These are phyloP conservation scores for Zosterops lateralis DNA, from an alignment of 2,113 vertebrate genomes.

Conservation along the genomic window DNA sequence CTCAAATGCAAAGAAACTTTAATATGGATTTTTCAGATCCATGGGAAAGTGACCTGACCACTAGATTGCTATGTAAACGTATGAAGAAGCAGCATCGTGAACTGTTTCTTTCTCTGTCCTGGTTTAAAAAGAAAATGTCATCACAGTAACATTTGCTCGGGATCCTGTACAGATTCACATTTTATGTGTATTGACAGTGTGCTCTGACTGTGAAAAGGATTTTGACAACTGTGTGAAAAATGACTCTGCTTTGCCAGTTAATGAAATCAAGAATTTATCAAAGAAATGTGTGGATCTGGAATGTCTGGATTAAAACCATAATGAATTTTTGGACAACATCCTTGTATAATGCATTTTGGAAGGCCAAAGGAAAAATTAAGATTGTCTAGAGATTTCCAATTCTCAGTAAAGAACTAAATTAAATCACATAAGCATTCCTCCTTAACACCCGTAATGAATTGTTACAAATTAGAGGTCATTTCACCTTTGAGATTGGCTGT, in stretches of 20 bases:
- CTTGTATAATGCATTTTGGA: constrained; percentile 14
- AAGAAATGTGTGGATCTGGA: constrained; percentile 49
- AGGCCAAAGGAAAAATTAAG: constrained; percentile 53
- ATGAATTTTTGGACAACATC: constrained; percentile 30
- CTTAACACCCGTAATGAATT: constrained; percentile 18
- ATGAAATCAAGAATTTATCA: constrained; percentile 67
- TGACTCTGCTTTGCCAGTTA: constrained; percentile 51
- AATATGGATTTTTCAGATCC: background rate
- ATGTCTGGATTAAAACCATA: constrained; percentile 64
- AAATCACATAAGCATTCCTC: constrained; percentile 32
- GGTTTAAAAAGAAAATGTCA: background rate
- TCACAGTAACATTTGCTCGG: background rate
- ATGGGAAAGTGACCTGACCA: background rate
- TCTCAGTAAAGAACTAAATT: constrained; percentile 29
- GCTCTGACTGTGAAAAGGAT: constrained; percentile 20
- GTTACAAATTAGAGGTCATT: constrained; percentile 29
- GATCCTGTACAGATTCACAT: background rate
- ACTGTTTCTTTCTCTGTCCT: background rate
- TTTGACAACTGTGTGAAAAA: constrained; percentile 41
- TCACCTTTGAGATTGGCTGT: constrained; percentile 2
- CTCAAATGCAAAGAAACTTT: background rate
- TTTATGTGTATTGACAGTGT: background rate
- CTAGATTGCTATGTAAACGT: background rate
- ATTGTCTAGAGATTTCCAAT: constrained; percentile 47
- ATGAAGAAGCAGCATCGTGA: background rate